phyloP scores from a whole-genome alignment of 2,113 vertebrate genomes.

The Phaetusa simplex region DNA sequence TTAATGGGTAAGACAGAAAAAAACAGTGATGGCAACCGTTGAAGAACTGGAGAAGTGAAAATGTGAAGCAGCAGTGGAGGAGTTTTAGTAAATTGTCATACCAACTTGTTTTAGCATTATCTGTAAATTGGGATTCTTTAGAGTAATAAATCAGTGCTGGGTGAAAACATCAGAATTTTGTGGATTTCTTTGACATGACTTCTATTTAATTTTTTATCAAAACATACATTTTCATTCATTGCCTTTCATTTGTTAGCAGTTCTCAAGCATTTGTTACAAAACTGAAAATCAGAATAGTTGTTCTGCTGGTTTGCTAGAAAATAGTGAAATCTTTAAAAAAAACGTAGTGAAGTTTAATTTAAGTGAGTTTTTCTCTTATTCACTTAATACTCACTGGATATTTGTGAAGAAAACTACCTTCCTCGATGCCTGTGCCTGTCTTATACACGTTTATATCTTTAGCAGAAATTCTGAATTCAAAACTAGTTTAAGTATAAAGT shows the following conservation, averaged over 20 bases:
- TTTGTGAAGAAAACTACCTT: neutral
- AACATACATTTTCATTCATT: neutral
- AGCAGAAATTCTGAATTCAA: neutral
- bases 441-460: neutral
- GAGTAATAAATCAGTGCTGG: neutral
- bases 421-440: neutral
- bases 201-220: neutral
- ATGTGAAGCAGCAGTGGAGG: neutral
- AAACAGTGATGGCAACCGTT: neutral
- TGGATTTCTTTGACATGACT: neutral
- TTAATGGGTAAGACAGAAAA: neutral
- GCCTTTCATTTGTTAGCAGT: neutral
- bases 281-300: neutral
- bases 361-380: neutral
- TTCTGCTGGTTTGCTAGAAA: neutral
- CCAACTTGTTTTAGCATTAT: neutral
- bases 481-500: neutral
- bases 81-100: neutral
- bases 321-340: neutral
- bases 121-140: neutral
- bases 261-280: neutral
- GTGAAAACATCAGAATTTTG: neutral
- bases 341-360: neutral
- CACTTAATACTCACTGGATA: neutral
- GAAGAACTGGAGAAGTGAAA: neutral